Conservation (phyloP, 1,140 invertebrate genomes). For the Ephestia elutella region DNA sequence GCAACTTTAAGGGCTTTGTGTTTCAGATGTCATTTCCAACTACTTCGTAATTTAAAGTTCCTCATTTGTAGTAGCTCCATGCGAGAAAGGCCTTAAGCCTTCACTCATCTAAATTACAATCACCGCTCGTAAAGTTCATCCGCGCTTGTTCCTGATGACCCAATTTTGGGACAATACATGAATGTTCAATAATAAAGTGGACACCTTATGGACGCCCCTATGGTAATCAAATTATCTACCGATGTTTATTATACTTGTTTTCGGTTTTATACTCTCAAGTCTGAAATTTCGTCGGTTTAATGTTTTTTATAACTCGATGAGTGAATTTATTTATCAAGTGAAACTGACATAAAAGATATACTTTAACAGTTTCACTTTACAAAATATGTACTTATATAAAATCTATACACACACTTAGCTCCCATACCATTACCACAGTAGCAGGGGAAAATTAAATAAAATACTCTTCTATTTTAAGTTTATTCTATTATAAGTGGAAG, state of each 20-base stretch:
- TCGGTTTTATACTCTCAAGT: neutral
- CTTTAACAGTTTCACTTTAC: too few relatives aligned
- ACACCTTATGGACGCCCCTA: neutral
- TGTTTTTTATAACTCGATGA: too few relatives aligned
- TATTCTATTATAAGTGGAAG: neutral
- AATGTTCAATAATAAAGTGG: slow-evolving; percentile 3
- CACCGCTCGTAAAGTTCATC: slow-evolving; percentile 31
- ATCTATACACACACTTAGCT: too few relatives aligned
- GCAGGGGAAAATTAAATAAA: too few relatives aligned
- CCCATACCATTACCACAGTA: neutral
- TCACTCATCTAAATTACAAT: slow-evolving; percentile 51
- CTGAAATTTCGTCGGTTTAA: neutral
- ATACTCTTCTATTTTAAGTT: too few relatives aligned
- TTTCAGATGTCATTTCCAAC: too few relatives aligned
- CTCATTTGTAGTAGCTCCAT: too few relatives aligned
- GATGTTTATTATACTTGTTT: neutral
- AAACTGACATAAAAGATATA: too few relatives aligned
- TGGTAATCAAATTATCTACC: neutral
- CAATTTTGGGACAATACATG: slow-evolving; percentile 13
- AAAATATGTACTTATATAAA: too few relatives aligned
- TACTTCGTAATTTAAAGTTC: too few relatives aligned
- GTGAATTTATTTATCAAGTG: too few relatives aligned
- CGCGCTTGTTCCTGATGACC: slow-evolving; percentile 17
- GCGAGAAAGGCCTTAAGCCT: neutral
- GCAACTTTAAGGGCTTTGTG: too few relatives aligned